Evolutionary conservation across 53 echinoderm and acorn worm genomes (phyloP).

Genomic region (Glandiceps talaboti): DNA sequence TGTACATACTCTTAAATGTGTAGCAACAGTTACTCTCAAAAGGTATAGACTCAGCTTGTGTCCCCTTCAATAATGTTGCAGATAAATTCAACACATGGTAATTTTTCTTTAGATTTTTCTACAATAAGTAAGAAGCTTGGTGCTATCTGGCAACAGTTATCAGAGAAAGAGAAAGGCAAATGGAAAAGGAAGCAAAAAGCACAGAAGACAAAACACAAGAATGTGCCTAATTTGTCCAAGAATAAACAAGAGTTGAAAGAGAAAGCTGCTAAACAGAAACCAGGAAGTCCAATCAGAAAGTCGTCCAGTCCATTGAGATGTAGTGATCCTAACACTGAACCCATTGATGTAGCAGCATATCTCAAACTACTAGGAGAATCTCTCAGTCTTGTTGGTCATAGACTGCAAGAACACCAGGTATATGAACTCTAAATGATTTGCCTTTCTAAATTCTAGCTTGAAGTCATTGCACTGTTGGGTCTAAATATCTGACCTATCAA

Average conservation of each 20-base stretch:
- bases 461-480: too few relatives aligned
- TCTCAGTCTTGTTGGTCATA: conserved; percentile 50
- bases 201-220: conserved; percentile 43
- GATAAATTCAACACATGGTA: too few relatives aligned
- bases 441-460: too few relatives aligned
- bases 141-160: conserved; percentile 43
- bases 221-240: conserved; percentile 45
- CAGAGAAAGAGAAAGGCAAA: conserved; percentile 53
- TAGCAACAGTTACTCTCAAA: too few relatives aligned
- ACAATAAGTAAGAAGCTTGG: conserved; percentile 51
- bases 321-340: conserved; percentile 52
- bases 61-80: too few relatives aligned
- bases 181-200: conserved; percentile 38
- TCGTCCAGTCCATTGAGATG: conserved; percentile 21
- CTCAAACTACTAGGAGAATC: conserved; percentile 84
- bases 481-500: neutral
- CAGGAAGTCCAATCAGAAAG: too few relatives aligned
- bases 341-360: conserved; percentile 88
- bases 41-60: too few relatives aligned
- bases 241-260: conserved; percentile 16
- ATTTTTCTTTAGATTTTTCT: conserved; percentile 26
- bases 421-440: too few relatives aligned
- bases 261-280: neutral
- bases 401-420: conserved; percentile 55
- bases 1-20: too few relatives aligned